Conservation (phyloP, 64 coral and sea anemone genomes). For the Actinia tenebrosa region DNA sequence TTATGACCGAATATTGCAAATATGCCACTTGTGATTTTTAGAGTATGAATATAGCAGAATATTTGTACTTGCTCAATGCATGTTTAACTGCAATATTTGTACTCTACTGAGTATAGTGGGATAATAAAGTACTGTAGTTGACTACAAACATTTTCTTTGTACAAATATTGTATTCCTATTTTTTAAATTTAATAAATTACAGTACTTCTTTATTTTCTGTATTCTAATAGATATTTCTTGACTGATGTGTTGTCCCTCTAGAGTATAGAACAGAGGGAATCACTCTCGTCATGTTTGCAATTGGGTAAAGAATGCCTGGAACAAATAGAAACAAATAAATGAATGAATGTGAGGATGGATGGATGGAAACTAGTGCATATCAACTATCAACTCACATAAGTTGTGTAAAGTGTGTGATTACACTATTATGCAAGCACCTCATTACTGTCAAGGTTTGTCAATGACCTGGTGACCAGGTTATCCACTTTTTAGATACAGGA, state of each 20-base stretch:
- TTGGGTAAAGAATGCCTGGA: conserved; percentile 73
- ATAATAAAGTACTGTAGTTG: neutral
- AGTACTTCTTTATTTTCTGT: neutral
- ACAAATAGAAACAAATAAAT: neutral
- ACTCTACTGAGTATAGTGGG: too few relatives aligned
- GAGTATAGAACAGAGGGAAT: neutral
- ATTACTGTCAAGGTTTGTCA: neutral
- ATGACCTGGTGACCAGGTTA: neutral
- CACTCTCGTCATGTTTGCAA: conserved; percentile 50
- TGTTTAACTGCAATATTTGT: too few relatives aligned
- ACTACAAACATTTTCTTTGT: neutral
- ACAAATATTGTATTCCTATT: neutral
- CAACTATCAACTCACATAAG: too few relatives aligned
- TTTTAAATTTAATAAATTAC: conserved; percentile 3
- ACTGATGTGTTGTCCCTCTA: neutral
- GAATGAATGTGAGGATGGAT: too few relatives aligned
- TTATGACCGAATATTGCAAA: too few relatives aligned
- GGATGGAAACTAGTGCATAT: too few relatives aligned
- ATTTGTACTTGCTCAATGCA: too few relatives aligned
- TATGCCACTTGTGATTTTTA: too few relatives aligned
- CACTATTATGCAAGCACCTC: too few relatives aligned
- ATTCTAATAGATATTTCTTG: neutral
- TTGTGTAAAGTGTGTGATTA: too few relatives aligned
- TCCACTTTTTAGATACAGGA: neutral
- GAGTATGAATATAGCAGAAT: too few relatives aligned